These are phyloP conservation scores for Cirrhinus mrigala DNA, from an alignment of 2,797 vertebrate genomes.

Conservation along the genomic window DNA sequence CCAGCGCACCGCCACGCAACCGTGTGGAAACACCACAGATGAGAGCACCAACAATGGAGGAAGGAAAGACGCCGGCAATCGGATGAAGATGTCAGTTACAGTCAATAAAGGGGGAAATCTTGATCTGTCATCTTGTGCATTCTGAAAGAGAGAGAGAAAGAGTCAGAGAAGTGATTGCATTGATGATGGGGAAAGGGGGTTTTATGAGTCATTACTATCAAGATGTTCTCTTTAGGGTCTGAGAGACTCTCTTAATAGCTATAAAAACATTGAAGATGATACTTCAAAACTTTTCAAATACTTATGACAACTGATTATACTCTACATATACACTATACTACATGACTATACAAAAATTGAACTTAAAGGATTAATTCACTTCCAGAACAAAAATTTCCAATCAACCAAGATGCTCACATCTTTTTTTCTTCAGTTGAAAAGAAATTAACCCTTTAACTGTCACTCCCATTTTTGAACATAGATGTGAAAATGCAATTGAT, in stretches of 20 bases:
- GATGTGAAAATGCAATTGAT: too few species aligned
- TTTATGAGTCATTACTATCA: slow-evolving; percentile 18
- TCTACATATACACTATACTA: too few species aligned
- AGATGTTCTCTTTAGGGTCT: background rate
- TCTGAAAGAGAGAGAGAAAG: slow-evolving; percentile 11
- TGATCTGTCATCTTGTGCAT: slow-evolving; percentile 41
- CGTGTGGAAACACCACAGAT: slow-evolving; percentile 83
- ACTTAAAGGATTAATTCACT: background rate
- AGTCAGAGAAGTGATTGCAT: slow-evolving; percentile 25
- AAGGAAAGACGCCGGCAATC: slow-evolving; percentile 61
- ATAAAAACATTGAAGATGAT: background rate
- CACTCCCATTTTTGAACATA: too few species aligned
- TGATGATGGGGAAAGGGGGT: slow-evolving; percentile 60
- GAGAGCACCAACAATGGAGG: slow-evolving; percentile 73
- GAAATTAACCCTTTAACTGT: too few species aligned
- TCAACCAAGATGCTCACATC: too few species aligned
- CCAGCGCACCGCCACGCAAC: slow-evolving; percentile 78
- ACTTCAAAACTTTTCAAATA: background rate
- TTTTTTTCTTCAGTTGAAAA: too few species aligned
- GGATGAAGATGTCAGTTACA: slow-evolving; percentile 84
- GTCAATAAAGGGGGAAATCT: slow-evolving; percentile 74
- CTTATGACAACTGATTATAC: background rate
- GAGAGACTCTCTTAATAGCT: background rate
- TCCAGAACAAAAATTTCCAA: too few species aligned
- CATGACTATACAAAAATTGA: background rate